phyloP scores from a whole-genome alignment of 2,888 invertebrate genomes.

The Eugnorisma glareosa region DNA sequence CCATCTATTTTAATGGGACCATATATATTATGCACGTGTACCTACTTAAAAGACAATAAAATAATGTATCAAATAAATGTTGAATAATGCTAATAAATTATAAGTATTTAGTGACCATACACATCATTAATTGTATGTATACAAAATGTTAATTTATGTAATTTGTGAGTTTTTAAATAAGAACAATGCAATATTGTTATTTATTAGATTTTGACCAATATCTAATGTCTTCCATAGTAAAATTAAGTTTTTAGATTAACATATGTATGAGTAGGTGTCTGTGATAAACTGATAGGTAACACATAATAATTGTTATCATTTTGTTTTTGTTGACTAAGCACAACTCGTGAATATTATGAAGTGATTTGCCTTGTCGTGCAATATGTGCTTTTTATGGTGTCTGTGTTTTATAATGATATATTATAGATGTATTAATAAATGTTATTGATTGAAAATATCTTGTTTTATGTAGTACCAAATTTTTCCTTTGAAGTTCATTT shows the following conservation, averaged over 20 bases:
- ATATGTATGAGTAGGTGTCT: constrained; percentile 29
- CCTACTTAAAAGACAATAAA: constrained; percentile 55
- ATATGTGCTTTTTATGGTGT: constrained; percentile 43
- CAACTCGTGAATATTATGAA: constrained; percentile 38
- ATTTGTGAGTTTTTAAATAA: constrained; percentile 31
- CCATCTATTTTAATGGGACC: too few relatives aligned
- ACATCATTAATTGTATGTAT: constrained; percentile 3
- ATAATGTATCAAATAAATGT: constrained; percentile 35
- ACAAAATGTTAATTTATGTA: constrained; percentile 3
- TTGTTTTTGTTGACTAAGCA: constrained; percentile 50
- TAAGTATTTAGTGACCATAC: constrained; percentile 19
- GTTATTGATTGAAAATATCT: constrained; percentile 38
- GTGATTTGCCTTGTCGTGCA: constrained; percentile 31
- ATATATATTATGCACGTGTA: constrained; percentile 2
- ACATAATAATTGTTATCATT: constrained; percentile 39
- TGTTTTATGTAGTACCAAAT: neutral
- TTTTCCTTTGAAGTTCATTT: neutral
- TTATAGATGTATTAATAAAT: constrained; percentile 46
- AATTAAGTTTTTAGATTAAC: constrained; percentile 45
- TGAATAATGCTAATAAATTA: constrained; percentile 9
- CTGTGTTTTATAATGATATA: constrained; percentile 22
- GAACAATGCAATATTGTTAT: constrained; percentile 30
- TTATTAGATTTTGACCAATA: constrained; percentile 59
- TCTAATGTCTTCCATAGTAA: constrained; percentile 66
- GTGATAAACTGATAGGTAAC: constrained; percentile 51